Percentiles rank a stretch among this genome's conserved stretches.
These are phyloP conservation scores for Hydropsyche betteni DNA, from an alignment of 2,888 invertebrate species.

Conservation along the genomic window DNA sequence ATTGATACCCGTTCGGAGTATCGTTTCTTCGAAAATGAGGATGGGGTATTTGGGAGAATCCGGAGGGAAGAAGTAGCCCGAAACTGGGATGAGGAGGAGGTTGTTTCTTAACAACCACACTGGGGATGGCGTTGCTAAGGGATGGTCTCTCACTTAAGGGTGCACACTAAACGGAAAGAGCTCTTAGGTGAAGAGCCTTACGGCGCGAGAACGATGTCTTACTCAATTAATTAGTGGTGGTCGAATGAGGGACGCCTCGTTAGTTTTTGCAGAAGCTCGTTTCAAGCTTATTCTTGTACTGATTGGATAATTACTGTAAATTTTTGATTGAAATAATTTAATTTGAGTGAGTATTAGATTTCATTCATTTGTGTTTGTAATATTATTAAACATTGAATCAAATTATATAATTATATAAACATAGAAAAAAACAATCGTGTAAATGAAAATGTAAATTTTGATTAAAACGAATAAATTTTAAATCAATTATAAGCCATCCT, in stretches of 20 bases:
- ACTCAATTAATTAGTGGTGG: conserved; percentile 49
- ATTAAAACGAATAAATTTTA: too few relatives aligned
- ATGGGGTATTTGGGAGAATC: not conserved
- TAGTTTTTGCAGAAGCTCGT: not conserved
- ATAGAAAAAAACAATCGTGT: too few relatives aligned
- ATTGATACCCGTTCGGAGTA: conserved; percentile 36
- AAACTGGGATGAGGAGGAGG: conserved; percentile 9
- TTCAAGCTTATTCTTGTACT: too few relatives aligned
- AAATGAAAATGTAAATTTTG: too few relatives aligned
- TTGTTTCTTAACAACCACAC: conserved; percentile 41
- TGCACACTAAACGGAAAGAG: not conserved
- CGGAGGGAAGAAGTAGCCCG: not conserved
- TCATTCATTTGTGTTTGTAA: too few relatives aligned
- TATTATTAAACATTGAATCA: too few relatives aligned
- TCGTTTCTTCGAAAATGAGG: not conserved
- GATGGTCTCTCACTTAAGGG: conserved; percentile 23
- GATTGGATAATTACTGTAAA: too few relatives aligned
- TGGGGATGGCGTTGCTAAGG: conserved; percentile 24
- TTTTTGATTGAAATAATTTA: too few relatives aligned
- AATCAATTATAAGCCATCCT: too few relatives aligned
- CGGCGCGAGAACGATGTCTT: conserved; percentile 47
- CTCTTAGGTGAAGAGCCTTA: conserved; percentile 19
- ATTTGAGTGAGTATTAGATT: too few relatives aligned
- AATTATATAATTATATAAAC: too few relatives aligned
- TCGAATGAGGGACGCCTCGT: conserved; percentile 11